Evolutionary conservation across 1,140 invertebrate genomes (phyloP), one percentile per base, ranked within the genome.

Genomic region (Drosophila ficusphila): DNA sequence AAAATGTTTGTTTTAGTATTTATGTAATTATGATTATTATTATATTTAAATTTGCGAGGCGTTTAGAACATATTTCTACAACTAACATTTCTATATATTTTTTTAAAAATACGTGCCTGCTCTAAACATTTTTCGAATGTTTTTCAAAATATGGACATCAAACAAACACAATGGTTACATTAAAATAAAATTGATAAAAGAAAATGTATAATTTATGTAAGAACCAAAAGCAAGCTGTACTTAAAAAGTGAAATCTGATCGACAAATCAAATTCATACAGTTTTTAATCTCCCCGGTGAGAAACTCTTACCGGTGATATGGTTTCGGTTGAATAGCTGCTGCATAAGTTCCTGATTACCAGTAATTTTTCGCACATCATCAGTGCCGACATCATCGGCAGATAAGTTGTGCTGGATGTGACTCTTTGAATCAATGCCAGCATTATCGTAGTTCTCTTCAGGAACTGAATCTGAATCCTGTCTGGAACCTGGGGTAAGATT

Each of bases 251-350:
- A n/a, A 33, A 44, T 64, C 27, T 27, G 58, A 60, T 60, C 58
- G 61, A 64, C 27, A 61, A 38, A 36, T 60, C n/a, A 25, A 33
- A n/a, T 33, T 31, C 8, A 8, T 61, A 16, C 12, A 34, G 1
- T 29, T 27, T 58, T 31, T 16, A 12, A 57, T 33, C 33, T 47
- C 23, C 51, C 67, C n/a, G n/a, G n/a, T n/a, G n/a, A n/a, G 77
- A 61, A 56, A 74, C 57, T 88, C 90, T 91, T 88, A 91, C 90
- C 90, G 51, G 88, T 90, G 54, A 91, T 83, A 60, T 91, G 88
- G 70, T 76, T 91, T 56, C 77, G 89, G 42, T 74, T 91, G 44
- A 89, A 88, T 8, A 91, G 34, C 53, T 90, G 85, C 44, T 91
- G 68, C 44, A 91, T 75, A 7, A 91, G 70, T 60, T 56, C 93